Evolutionary conservation across 2,113 vertebrate species (phyloP), one percentile per base, ranked within the genome.

Genomic region (Sorex fumeus): DNA sequence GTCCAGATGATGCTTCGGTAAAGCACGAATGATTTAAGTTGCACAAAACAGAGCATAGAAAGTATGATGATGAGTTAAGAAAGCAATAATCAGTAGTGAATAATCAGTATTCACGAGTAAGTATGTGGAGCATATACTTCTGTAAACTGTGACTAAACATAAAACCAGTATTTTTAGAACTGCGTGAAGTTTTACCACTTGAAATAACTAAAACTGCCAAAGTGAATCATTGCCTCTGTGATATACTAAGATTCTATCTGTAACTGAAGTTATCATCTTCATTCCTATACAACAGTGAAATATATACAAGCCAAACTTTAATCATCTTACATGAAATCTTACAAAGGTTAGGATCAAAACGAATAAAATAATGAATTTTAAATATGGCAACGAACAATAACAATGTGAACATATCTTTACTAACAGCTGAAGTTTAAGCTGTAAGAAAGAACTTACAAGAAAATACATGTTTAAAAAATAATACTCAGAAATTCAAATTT

Each of bases 341-440:
- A 84, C 23, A 88, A 66, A 19, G 40, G 86, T 70, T 40, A 77
- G 7, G 18, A 82, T 81, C 40, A 60, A 83, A 62, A 83, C 64
- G 66, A 74, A 82, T 32, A 90, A 91, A 87, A 84, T 75, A 74
- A 62, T 69, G 43, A 81, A 91, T 81, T 90, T 87, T 70, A 79
- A 84, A 82, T 60, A 60, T 23, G 21, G 57, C 8, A 84, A 43
- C 43, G 81, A 60, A 32, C 77, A 66, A 67, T 10, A 93, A 80
- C 70, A 74, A 13, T 40, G 27, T 53, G 62, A 91, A 84, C 79
- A 50, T 34, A 45, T 57, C 15, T 91, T 80, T 78, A 78, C 3
- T 53, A 34, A 72, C 30, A 85, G 12, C 12, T 90, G n/a, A 85
- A 91, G 47, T 30, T 67, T 57, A 91, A 87, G 45, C 32, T 81